Base-by-base conservation (phyloP, 2,888 invertebrate genomes). In the Tachystola acroxantha region DNA sequence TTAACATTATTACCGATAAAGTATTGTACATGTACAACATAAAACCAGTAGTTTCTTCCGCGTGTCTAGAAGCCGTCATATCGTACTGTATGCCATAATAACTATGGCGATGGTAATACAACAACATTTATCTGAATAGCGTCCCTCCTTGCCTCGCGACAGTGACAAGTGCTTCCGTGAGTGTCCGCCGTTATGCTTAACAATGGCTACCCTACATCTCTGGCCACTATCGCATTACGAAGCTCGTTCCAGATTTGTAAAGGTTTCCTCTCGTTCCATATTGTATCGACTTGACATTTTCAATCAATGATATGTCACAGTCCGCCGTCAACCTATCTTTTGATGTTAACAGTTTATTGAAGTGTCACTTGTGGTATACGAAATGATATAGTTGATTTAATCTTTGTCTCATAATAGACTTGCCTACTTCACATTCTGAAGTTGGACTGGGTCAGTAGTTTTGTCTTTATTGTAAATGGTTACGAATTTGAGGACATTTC, bases 141-240 rank as follows among this genome's bases (percentile, higher is more conserved):
- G 53, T 57, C 53, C 34, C 61, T 62, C 58, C 57, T 49, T 50
- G 50, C 51, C 57, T 56, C 43, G 53, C 60, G 78, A 78, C 78
- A 78, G 58, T 80, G 81, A 82, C 79, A 76, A 76, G 81, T 77
- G 72, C 61, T 80, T 84, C 84, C 82, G 82, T 73, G 71, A 77
- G 66, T 69, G 70, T 64, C 72, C 63, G 62, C 68, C 65, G 76
- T 72, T 71, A 71, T 64, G 57, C 53, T 53, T 66, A 66, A 84
- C 82, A 84, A 82, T 71, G 62, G 64, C 49, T 62, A 71, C 73
- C 72, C 73, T 63, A 71, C 70, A 69, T 73, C 72, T 65, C 57
- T 56, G 50, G 51, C 48, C 57, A 72, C 73, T 77, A 80, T 78
- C 74, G 61, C 59, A 65, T 72, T 70, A 68, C 69, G 48, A 64